A percentile compares a stretch with the other conserved stretches of the same genome.
Evolutionary conservation across 1,140 invertebrate genomes (phyloP).

Genomic region (Neotoxoptera formosana): DNA sequence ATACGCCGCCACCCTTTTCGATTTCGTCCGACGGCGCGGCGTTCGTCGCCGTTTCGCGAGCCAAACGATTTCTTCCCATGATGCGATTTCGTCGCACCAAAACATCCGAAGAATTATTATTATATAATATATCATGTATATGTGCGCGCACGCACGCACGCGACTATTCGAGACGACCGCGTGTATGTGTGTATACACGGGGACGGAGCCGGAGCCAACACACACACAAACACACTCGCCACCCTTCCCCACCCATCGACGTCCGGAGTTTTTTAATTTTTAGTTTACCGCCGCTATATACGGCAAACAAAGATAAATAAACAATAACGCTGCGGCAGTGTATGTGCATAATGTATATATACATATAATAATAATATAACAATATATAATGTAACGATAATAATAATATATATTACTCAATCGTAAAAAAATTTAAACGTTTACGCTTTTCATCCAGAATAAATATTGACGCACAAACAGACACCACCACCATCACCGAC

Average conservation of each 20-base stretch:
- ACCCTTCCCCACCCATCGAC: not conserved
- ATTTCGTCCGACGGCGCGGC: not conserved
- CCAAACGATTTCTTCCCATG: conserved; percentile 45
- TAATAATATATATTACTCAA: conserved; percentile 24
- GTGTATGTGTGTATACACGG: not conserved
- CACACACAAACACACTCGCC: no score
- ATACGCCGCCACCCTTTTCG: conserved; percentile 34
- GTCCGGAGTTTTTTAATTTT: conserved; percentile 21
- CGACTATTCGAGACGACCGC: not conserved
- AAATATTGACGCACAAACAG: conserved; percentile 38
- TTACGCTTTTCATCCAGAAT: not conserved
- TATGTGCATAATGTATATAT: no score
- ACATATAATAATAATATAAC: not conserved
- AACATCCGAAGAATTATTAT: conserved; percentile 37
- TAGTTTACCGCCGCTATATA: conserved; percentile 25
- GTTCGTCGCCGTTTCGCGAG: not conserved
- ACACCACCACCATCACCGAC: not conserved
- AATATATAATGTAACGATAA: not conserved
- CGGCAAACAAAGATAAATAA: conserved; percentile 46
- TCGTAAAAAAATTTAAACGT: conserved; percentile 28
- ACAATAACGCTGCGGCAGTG: not conserved
- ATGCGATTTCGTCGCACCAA: conserved; percentile 6
- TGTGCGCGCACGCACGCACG: not conserved
- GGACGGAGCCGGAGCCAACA: not conserved
- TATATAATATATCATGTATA: not conserved